Evolutionary conservation across 53 echinoderm and acorn worm genomes (phyloP).

Genomic region (Actinopyga echinites): DNA sequence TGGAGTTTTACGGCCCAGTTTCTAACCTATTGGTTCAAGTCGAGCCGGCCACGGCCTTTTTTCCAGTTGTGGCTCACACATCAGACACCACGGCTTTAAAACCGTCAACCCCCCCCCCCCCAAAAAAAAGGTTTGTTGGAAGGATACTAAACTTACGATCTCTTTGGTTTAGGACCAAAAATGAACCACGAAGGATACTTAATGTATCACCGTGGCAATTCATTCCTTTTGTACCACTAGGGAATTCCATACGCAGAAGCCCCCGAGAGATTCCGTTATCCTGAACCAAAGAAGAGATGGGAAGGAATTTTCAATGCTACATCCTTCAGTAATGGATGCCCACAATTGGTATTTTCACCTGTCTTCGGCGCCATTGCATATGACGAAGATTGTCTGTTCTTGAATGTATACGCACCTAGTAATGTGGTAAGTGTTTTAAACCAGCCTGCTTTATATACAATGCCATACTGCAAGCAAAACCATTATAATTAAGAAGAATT

Average conservation of each 20-base stretch:
- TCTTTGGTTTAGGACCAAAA: too few relatives aligned
- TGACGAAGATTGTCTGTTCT: slow-evolving; percentile 59
- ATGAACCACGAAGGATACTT: background rate
- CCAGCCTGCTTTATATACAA: too few relatives aligned
- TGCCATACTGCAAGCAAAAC: too few relatives aligned
- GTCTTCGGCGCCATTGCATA: background rate
- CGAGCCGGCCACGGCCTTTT: too few relatives aligned
- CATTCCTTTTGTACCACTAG: background rate
- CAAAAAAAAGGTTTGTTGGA: too few relatives aligned
- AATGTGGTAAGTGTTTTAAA: slow-evolving; percentile 3
- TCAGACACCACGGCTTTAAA: too few relatives aligned
- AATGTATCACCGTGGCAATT: background rate
- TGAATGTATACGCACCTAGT: slow-evolving; percentile 53
- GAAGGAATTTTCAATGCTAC: slow-evolving; percentile 59
- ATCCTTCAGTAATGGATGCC: slow-evolving; percentile 40
- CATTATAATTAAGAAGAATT: too few relatives aligned
- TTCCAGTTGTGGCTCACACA: too few relatives aligned
- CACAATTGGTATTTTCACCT: slow-evolving; percentile 28
- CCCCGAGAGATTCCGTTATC: slow-evolving; percentile 56
- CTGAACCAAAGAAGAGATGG: slow-evolving; percentile 47
- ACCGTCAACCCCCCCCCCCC: too few relatives aligned
- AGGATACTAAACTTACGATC: too few relatives aligned
- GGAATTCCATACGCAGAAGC: slow-evolving; percentile 74
- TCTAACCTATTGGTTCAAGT: too few relatives aligned
- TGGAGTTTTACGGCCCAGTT: too few relatives aligned